These are phyloP conservation scores for Pseudomugil tenellus DNA, from an alignment of 2,797 vertebrate species.

Conservation along the genomic window DNA sequence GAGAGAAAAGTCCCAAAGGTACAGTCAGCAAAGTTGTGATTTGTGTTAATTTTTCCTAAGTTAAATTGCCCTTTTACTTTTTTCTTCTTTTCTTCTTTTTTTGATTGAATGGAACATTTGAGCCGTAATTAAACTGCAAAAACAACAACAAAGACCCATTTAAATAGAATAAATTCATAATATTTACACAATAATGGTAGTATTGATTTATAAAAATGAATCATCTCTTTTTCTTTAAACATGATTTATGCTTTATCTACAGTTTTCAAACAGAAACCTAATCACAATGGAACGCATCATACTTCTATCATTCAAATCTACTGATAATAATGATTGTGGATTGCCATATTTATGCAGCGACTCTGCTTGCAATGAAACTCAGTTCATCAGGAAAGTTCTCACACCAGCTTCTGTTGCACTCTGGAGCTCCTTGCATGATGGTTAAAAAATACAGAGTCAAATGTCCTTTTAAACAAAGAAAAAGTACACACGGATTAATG, in stretches of 20 bases:
- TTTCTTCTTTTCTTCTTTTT: conserved; percentile 56
- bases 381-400: conserved; percentile 65
- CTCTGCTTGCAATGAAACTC: conserved; percentile 76
- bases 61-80: conserved; percentile 68
- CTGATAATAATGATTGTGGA: conserved; percentile 82
- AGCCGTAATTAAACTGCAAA: conserved; percentile 83
- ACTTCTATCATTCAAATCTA: conserved; percentile 83
- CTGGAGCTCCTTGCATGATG: conserved; percentile 60
- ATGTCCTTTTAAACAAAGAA: conserved; percentile 48
- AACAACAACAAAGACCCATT: conserved; percentile 86
- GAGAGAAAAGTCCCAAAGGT: conserved; percentile 76
- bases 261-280: conserved; percentile 82
- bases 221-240: conserved; percentile 81
- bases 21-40: conserved; percentile 79
- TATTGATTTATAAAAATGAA: conserved; percentile 85
- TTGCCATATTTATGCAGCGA: conserved; percentile 83
- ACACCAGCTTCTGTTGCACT: conserved; percentile 57
- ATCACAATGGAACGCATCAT: conserved; percentile 80
- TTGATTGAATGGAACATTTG: conserved; percentile 77
- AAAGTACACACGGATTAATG: conserved; percentile 56
- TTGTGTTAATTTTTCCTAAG: conserved; percentile 67
- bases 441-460: conserved; percentile 61
- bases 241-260: conserved; percentile 85
- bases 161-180: conserved; percentile 85
- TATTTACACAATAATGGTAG: conserved; percentile 85